Conservation (phyloP, 2,797 vertebrate species). For the Apodemus agrarius region DNA sequence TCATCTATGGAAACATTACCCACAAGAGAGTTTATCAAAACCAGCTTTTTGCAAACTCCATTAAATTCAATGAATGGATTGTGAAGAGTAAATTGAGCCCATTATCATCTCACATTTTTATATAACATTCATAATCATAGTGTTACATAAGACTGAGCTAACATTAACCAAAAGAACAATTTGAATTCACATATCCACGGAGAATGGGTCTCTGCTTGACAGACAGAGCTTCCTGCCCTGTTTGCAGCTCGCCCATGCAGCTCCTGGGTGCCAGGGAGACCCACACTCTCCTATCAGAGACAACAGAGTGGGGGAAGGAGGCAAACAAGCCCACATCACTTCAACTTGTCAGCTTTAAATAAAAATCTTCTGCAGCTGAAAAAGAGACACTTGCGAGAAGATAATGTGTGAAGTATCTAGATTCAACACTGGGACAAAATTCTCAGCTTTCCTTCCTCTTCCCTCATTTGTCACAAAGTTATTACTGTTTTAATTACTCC, state of each 20-base stretch:
- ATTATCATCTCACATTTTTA: constrained; percentile 76
- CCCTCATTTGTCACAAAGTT: constrained; percentile 24
- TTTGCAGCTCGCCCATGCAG: constrained; percentile 57
- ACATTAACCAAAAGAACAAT: constrained; percentile 74
- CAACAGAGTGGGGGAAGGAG: constrained; percentile 68
- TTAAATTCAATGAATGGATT: constrained; percentile 76
- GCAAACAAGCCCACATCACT: constrained; percentile 74
- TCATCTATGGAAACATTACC: constrained; percentile 47
- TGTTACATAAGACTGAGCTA: constrained; percentile 73
- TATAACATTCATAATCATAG: constrained; percentile 77
- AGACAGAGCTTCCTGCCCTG: constrained; percentile 59
- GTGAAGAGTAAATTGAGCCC: constrained; percentile 69
- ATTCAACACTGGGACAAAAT: constrained; percentile 64
- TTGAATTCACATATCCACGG: constrained; percentile 65
- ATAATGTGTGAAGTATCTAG: constrained; percentile 63
- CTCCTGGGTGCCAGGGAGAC: constrained; percentile 55
- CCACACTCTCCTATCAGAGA: constrained; percentile 60
- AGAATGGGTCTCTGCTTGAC: constrained; percentile 53
- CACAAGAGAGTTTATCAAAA: constrained; percentile 64
- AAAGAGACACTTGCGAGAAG: constrained; percentile 68
- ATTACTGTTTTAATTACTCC: constrained; percentile 50
- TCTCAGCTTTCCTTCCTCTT: constrained; percentile 30
- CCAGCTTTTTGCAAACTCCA: constrained; percentile 58
- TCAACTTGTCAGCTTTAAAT: constrained; percentile 80
- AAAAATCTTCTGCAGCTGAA: constrained; percentile 72